Conservation (phyloP, 2,113 vertebrate genomes). For the Psittacula cyanocephala region DNA sequence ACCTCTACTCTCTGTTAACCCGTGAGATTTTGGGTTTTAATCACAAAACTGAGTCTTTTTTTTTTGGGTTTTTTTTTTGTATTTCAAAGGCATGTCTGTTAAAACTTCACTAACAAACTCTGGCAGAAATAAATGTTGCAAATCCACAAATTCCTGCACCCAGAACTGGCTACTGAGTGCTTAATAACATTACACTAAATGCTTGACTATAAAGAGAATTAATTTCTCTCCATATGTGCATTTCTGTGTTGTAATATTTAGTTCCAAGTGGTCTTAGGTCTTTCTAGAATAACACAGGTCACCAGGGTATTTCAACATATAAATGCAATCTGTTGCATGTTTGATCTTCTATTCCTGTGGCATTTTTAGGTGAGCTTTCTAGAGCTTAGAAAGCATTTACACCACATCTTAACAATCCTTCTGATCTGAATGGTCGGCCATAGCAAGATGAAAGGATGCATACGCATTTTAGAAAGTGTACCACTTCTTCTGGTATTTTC, state of each 20-base stretch:
- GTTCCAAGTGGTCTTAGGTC: neutral
- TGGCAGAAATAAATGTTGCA: neutral
- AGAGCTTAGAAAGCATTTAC: neutral
- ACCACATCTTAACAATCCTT: neutral
- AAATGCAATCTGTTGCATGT: neutral
- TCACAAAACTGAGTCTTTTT: neutral
- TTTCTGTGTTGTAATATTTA: neutral
- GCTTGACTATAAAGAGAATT: neutral
- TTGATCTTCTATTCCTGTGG: neutral
- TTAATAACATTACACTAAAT: neutral
- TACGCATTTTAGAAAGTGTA: neutral
- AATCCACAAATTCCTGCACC: neutral
- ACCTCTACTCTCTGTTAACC: neutral
- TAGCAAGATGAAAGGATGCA: neutral
- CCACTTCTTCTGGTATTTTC: neutral
- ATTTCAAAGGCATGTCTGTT: neutral
- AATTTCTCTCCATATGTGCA: neutral
- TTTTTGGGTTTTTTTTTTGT: neutral
- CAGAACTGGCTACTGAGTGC: neutral
- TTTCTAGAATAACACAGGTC: neutral
- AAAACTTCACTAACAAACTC: neutral
- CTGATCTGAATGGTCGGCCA: neutral
- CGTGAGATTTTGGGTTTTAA: neutral
- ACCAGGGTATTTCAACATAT: neutral
- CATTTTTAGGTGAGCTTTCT: neutral